These are phyloP conservation scores for Drosophila orosa DNA, from an alignment of 1,140 invertebrate species.

Conservation along the genomic window DNA sequence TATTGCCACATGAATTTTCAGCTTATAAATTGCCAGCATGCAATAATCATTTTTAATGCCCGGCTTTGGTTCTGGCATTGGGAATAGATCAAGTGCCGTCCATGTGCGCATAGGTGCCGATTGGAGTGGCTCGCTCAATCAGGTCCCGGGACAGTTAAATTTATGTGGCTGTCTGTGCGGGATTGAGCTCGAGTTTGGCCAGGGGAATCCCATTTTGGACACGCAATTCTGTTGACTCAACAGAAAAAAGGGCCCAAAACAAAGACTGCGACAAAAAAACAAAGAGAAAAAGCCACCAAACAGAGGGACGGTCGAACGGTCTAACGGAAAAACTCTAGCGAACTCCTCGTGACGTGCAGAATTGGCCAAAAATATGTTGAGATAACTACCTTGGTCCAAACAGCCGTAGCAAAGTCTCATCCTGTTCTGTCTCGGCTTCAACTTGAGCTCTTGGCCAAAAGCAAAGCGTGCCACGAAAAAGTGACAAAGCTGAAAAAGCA, in stretches of 20 bases:
- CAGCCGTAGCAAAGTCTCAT: constrained; percentile 12
- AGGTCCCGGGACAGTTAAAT: constrained; percentile 48
- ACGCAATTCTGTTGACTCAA: constrained; percentile 77
- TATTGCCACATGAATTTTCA: constrained; percentile 51
- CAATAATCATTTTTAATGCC: constrained; percentile 49
- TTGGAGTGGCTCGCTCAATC: constrained; percentile 69
- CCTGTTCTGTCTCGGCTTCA: constrained; percentile 23
- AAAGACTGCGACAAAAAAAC: constrained; percentile 6
- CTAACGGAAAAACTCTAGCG: constrained; percentile 26
- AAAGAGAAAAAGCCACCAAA: constrained; percentile 23
- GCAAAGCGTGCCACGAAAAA: constrained; percentile 70
- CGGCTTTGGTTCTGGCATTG: constrained; percentile 2
- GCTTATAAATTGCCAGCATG: constrained; percentile 56
- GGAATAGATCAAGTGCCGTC: constrained; percentile 33
- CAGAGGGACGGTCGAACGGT: constrained; percentile 11
- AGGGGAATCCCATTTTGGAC: constrained; percentile 30
- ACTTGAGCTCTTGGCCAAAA: constrained; percentile 26
- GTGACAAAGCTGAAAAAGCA: constrained; percentile 82
- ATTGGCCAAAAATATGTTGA: constrained; percentile 69
- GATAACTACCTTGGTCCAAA: constrained; percentile 47
- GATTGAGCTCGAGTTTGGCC: constrained; percentile 23
- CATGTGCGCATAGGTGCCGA: constrained; percentile 60
- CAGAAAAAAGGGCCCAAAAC: constrained; percentile 48
- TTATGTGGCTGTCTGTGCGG: constrained; percentile 31
- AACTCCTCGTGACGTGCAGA: constrained; percentile 74